These are phyloP conservation scores for Cylloceria caligata DNA, from an alignment of 2,888 invertebrate genomes.

Conservation along the genomic window DNA sequence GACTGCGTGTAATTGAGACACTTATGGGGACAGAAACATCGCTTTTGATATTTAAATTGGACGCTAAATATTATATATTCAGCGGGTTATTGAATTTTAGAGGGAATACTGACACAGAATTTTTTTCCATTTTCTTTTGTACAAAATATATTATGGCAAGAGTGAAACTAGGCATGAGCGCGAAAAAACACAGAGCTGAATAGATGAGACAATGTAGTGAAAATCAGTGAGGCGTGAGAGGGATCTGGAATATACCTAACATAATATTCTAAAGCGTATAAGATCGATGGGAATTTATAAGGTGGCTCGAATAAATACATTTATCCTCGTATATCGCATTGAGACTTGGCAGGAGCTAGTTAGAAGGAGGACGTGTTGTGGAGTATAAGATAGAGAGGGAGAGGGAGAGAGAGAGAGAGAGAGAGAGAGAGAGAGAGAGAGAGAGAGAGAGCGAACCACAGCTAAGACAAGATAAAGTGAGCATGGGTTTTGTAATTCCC, in stretches of 20 bases:
- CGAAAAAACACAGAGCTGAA: background rate
- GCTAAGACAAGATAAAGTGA: conserved; percentile 19
- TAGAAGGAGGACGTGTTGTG: conserved; percentile 51
- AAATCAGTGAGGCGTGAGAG: conserved; percentile 19
- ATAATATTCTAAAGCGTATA: conserved; percentile 52
- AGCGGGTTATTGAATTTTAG: too few species aligned
- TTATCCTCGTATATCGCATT: conserved; percentile 61
- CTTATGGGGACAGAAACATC: too few species aligned
- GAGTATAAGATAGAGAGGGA: background rate
- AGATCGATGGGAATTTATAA: conserved; percentile 72
- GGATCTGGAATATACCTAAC: conserved; percentile 37
- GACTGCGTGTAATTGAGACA: background rate
- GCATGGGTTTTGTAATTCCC: conserved; percentile 70
- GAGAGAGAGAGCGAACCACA: background rate
- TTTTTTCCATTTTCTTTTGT: background rate
- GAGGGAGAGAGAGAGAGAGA: background rate
- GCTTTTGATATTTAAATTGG: too few species aligned
- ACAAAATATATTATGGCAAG: background rate
- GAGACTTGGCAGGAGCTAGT: conserved; percentile 44
- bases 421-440: background rate
- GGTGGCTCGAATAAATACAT: conserved; percentile 66
- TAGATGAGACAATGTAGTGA: conserved; percentile 8
- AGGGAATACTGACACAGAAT: background rate
- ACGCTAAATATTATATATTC: too few species aligned
- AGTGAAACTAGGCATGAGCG: background rate